Evolutionary conservation across 64 coral and sea anemone genomes (phyloP), one percentile per base, ranked within the genome.

Genomic region (Dendrophyllia cribrosa): DNA sequence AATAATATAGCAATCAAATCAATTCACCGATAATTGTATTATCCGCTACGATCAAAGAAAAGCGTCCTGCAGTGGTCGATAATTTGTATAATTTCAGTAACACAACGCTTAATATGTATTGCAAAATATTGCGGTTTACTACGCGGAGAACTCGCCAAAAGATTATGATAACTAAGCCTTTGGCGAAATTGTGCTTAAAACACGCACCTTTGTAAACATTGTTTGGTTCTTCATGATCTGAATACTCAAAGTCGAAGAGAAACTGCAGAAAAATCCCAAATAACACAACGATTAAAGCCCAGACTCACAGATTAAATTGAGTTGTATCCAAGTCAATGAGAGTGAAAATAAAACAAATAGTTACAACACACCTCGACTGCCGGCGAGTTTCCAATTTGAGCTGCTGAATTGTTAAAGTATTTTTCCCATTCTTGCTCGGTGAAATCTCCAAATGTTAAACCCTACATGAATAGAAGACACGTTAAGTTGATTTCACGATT

Each of bases 401-500:
- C 78, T 20, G 69, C 72, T 51, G 87, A 83, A 71, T 93, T 83
- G 43, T 73, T 88, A n/a, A 97, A 81, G 59, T 93, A 90, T 47
- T 94, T 91, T 25, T 89, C 73, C 95, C 91, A 97, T 62, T 97
- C 95, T 59, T 91, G 88, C 55, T 86, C 60, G n/a, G 95, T 89
- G 48, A 97, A 97, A 82, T 94, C 92, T 45, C 95, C 95, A 87
- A 97, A 97, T 49, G 69, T 43, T 71, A 97, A 76, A 55, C 92
- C 72, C 95, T 97, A 43, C 24, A 43, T 9, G 48, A 72, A 8
- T 16, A 9, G 45, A 75, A 24, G 60, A 83, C 53, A 56, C 7
- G 53, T 59, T 26, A 59, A 58, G n/a, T 56, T n/a, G 52, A 48
- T 50, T 12, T 7, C 7, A 6, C 53, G 12, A 56, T 56, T 56